Evolutionary conservation across 2,797 vertebrate species (phyloP).

Genomic region (Pipistrellus pipistrellus): DNA sequence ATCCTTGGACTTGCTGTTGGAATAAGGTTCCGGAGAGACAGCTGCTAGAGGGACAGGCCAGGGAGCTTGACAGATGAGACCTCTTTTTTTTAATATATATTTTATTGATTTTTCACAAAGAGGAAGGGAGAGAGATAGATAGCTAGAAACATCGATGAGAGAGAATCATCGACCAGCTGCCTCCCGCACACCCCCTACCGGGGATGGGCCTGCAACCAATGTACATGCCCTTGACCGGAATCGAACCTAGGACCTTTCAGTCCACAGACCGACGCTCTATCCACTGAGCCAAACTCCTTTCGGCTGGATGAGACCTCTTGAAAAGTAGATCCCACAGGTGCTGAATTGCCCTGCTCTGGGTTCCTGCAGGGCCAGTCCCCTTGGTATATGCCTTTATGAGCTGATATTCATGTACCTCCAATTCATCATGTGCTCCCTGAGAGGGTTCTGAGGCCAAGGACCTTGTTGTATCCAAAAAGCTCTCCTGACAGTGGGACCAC

Average conservation of each 20-base stretch:
- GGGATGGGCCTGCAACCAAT: too few relatives aligned
- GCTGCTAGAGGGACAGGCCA: background rate
- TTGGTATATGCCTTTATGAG: background rate
- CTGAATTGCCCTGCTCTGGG: background rate
- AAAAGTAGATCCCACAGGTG: background rate
- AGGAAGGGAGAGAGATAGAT: too few relatives aligned
- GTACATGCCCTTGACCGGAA: too few relatives aligned
- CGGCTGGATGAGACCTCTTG: background rate
- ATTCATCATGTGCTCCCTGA: background rate
- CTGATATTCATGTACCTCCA: background rate
- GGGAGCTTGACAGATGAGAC: background rate
- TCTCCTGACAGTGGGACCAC: background rate
- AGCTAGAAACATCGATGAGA: too few relatives aligned
- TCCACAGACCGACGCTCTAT: too few relatives aligned
- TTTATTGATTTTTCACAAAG: too few relatives aligned
- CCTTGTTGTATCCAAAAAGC: background rate
- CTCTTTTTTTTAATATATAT: background rate
- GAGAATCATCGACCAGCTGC: too few relatives aligned
- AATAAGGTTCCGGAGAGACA: background rate
- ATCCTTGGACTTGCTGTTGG: slow-evolving; percentile 55
- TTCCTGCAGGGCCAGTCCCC: background rate
- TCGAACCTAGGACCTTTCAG: too few relatives aligned
- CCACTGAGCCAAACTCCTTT: too few relatives aligned
- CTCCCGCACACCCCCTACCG: too few relatives aligned
- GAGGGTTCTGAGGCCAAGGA: background rate